Evolutionary conservation across 2,888 invertebrate genomes (phyloP).

Genomic region (Ptilodon capucinus): DNA sequence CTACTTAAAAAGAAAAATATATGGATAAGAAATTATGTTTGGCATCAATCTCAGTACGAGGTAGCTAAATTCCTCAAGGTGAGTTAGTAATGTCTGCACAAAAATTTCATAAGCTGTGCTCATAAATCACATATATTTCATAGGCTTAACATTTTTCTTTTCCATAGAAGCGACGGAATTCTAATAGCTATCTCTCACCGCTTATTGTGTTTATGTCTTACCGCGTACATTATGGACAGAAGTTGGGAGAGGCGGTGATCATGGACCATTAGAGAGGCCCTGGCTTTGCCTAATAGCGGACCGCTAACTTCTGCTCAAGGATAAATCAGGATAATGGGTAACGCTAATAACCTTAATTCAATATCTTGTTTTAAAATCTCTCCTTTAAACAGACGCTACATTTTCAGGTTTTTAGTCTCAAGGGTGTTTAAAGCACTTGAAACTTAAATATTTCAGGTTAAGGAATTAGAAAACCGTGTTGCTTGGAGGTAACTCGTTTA

Average conservation of each 20-base stretch:
- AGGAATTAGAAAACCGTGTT: neutral
- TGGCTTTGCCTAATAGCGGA: conserved; percentile 45
- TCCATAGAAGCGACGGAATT: conserved; percentile 12
- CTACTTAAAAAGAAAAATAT: conserved; percentile 5
- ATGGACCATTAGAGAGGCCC: conserved; percentile 47
- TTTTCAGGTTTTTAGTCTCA: neutral
- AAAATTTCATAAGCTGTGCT: conserved; percentile 31
- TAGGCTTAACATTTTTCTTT: conserved; percentile 23
- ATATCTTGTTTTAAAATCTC: conserved; percentile 24
- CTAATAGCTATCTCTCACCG: conserved; percentile 4
- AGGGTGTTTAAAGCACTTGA: neutral
- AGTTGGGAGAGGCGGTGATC: conserved; percentile 41
- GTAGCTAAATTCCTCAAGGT: conserved; percentile 21
- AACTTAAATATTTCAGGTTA: neutral
- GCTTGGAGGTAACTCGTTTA: neutral
- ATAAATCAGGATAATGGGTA: conserved; percentile 44
- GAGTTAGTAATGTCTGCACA: conserved; percentile 29
- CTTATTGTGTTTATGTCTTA: conserved; percentile 25
- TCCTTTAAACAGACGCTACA: neutral
- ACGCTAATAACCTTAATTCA: conserved; percentile 36
- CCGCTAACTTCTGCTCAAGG: conserved; percentile 41
- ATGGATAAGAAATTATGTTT: conserved; percentile 19
- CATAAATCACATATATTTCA: conserved; percentile 31
- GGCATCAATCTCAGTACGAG: conserved; percentile 21
- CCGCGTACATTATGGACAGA: conserved; percentile 28